Conservation (phyloP, 2,888 invertebrate species). For the Epistrophella euchroma region DNA sequence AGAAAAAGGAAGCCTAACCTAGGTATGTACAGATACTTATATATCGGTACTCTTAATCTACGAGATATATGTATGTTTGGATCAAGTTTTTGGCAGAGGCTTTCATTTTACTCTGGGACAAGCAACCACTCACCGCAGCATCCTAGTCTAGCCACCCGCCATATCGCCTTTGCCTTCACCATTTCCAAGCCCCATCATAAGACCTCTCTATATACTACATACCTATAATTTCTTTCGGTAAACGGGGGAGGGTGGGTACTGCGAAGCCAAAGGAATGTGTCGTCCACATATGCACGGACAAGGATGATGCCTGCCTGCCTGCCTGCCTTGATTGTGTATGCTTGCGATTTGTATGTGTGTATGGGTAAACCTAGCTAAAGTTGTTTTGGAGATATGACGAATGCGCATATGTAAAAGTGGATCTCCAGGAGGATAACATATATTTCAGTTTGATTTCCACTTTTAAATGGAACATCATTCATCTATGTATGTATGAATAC, state of each 20-base stretch:
- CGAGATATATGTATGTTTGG: constrained; percentile 40
- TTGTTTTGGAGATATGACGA: constrained; percentile 70
- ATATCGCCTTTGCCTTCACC: constrained; percentile 23
- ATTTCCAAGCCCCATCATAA: constrained; percentile 4
- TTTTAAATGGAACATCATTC: constrained; percentile 56
- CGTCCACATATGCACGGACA: constrained; percentile 64
- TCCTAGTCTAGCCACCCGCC: constrained; percentile 45
- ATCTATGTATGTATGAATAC: background rate
- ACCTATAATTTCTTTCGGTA: background rate
- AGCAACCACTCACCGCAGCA: constrained; percentile 56
- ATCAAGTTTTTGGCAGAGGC: constrained; percentile 73
- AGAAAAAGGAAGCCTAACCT: constrained; percentile 6
- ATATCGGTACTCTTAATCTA: background rate
- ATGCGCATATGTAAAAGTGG: constrained; percentile 75
- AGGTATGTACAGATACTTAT: background rate
- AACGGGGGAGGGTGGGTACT: constrained; percentile 1
- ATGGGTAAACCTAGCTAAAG: constrained; percentile 11
- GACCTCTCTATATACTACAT: constrained; percentile 34
- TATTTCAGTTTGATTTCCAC: constrained; percentile 71
- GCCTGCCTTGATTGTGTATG: constrained; percentile 9
- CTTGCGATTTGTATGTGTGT: constrained; percentile 28
- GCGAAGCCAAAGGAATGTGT: constrained; percentile 61
- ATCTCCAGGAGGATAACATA: constrained; percentile 73
- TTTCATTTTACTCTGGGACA: constrained; percentile 50
- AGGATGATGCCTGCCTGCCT: constrained; percentile 14